Evolutionary conservation across 2,797 vertebrate species (phyloP).

Genomic region (Microctenopoma stevenorrisi): DNA sequence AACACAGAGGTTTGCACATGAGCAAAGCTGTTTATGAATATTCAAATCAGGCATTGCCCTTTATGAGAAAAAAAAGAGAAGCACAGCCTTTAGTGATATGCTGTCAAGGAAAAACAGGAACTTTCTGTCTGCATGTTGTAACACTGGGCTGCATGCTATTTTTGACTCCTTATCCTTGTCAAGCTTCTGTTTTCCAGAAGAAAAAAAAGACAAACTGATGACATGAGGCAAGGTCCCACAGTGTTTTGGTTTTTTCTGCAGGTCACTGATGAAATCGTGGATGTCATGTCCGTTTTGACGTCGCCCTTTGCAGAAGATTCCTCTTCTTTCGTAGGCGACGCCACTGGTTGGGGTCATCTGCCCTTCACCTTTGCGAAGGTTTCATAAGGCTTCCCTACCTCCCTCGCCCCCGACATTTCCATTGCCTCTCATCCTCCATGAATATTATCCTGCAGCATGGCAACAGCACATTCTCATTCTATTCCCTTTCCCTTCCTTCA

Average conservation of each 20-base stretch:
- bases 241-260: constrained; percentile 8
- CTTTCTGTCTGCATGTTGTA: constrained; percentile 18
- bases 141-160: constrained; percentile 19
- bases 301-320: constrained; percentile 26
- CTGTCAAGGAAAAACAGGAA: constrained; percentile 30
- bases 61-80: constrained; percentile 28
- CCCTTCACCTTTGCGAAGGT: constrained; percentile 53
- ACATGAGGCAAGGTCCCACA: constrained; percentile 9
- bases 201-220: constrained; percentile 27
- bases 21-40: constrained; percentile 62
- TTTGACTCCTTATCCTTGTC: constrained; percentile 23
- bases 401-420: constrained; percentile 54
- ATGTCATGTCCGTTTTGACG: constrained; percentile 32
- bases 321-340: constrained; percentile 1
- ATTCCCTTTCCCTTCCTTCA: constrained; percentile 71
- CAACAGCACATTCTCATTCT: constrained; percentile 71
- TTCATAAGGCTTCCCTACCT: constrained; percentile 44
- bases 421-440: constrained; percentile 57
- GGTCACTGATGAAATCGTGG: constrained; percentile 33
- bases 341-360: constrained; percentile 35
- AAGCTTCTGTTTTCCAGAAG: constrained; percentile 33
- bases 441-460: constrained; percentile 70
- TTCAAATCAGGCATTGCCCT: constrained; percentile 69
- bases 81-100: constrained; percentile 39
- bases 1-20: constrained; percentile 40